Base-by-base conservation (phyloP, 2,888 invertebrate species). In the Microctonus hyperodae region DNA sequence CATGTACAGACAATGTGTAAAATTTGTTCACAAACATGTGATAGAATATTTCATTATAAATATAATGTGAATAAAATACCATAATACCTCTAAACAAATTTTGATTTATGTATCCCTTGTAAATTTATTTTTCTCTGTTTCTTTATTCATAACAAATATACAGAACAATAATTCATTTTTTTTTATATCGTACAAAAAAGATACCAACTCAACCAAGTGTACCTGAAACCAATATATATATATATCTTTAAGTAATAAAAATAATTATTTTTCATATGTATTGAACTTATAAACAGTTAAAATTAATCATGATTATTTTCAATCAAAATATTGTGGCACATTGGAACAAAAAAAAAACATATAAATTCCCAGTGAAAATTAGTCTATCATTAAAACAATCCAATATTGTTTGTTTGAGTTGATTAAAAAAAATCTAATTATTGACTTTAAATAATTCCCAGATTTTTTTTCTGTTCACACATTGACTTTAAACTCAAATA, bases 61-160 rank as follows among this genome's bases (percentile, higher is more conserved):
- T 77, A 76, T 73, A 75, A 75, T 77, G 74, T 75, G 76, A 78
- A 78, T 77, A 78, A 77, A 77, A 76, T 77, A 76, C 71, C 70
- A 72, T 74, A 77, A 75, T 77, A 76, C 74, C 75, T 73, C 74
- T 72, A 71, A 61, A 61, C 35, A 62, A 61, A 65, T 61, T 48
- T 56, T 50, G 67, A 33, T 66, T 56, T 56, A 53, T 64, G 64
- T 65, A 51, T 59, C 23, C 33, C 59, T 63, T 33, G 44, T 35
- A n/a, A n/a, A n/a, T 64, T n/a, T 20, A 33, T 50, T 60, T 56
- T 25, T 28, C 59, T 35, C 28, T 64, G 16, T 58, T 61, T 64
- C 22, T 31, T 13, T 11, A 31, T 16, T n/a, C 57, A 60, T 67
- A 58, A 68, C 65, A 71, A 70, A 25, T 13, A 51, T 16, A 44